Conservation (phyloP, 2,888 invertebrate genomes). For the Aphodius granarius region DNA sequence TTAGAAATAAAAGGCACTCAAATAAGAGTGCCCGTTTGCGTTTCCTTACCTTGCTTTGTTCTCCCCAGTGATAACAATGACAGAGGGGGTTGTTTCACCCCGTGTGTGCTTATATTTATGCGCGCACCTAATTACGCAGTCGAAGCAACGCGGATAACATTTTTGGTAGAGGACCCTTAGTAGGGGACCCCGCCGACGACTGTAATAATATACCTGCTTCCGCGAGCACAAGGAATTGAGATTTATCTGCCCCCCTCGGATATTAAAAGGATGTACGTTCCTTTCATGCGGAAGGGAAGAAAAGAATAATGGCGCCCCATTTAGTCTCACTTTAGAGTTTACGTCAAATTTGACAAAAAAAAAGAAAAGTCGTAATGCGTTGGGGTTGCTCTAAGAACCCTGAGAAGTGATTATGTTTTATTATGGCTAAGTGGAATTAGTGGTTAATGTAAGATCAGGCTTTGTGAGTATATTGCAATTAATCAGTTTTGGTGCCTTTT, state of each 20-base stretch:
- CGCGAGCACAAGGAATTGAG: background rate
- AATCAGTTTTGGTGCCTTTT: too few relatives aligned
- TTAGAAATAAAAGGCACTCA: background rate
- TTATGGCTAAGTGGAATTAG: background rate
- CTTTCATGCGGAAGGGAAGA: background rate
- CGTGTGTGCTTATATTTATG: background rate
- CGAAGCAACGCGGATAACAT: background rate
- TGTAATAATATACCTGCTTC: background rate
- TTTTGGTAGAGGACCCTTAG: background rate
- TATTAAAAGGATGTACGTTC: background rate
- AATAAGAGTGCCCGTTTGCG: background rate
- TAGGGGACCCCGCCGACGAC: background rate
- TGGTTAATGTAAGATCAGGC: background rate
- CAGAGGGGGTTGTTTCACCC: background rate
- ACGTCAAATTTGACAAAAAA: background rate
- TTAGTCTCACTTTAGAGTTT: background rate
- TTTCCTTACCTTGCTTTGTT: background rate
- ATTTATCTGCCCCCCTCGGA: background rate
- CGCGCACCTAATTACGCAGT: constrained; percentile 11
- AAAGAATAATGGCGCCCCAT: background rate
- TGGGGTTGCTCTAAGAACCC: background rate
- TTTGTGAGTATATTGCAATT: background rate
- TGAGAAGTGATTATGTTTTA: background rate
- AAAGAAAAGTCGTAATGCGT: background rate
- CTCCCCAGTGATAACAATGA: background rate